These are phyloP conservation scores for Callinectes sapidus DNA, from an alignment of 2,888 invertebrate genomes.

Conservation along the genomic window DNA sequence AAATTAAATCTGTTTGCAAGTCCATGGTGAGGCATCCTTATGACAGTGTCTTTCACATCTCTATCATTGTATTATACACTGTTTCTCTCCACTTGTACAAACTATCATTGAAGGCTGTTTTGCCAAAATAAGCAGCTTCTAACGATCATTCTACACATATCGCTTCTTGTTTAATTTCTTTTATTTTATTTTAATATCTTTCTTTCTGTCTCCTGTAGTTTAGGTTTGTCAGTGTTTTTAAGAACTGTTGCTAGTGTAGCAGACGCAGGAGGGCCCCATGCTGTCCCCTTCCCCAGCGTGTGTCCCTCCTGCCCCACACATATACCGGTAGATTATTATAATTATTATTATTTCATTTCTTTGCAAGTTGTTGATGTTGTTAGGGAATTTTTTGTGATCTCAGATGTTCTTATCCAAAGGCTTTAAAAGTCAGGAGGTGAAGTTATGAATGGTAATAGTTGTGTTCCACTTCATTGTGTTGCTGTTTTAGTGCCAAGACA, in stretches of 20 bases:
- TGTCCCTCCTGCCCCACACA: slow-evolving; percentile 47
- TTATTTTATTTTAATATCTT: slow-evolving; percentile 49
- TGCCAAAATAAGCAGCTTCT: slow-evolving; percentile 68
- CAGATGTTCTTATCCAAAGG: slow-evolving; percentile 72
- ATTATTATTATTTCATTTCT: slow-evolving; percentile 60
- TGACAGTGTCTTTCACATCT: slow-evolving; percentile 71
- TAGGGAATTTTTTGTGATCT: slow-evolving; percentile 72
- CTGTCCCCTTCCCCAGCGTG: slow-evolving; percentile 53
- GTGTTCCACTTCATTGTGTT: slow-evolving; percentile 63
- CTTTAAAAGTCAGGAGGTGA: slow-evolving; percentile 72
- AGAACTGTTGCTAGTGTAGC: slow-evolving; percentile 69
- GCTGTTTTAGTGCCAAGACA: slow-evolving; percentile 71
- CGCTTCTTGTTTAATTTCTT: slow-evolving; percentile 62
- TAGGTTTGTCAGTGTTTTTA: slow-evolving; percentile 70
- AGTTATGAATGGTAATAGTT: slow-evolving; percentile 66
- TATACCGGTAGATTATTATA: slow-evolving; percentile 65
- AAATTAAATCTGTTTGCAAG: slow-evolving; percentile 68
- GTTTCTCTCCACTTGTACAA: slow-evolving; percentile 70
- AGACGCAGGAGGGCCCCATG: slow-evolving; percentile 54
- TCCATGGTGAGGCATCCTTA: slow-evolving; percentile 66
- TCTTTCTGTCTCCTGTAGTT: slow-evolving; percentile 61
- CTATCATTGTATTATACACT: slow-evolving; percentile 67
- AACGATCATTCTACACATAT: slow-evolving; percentile 70
- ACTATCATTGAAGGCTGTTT: slow-evolving; percentile 70
- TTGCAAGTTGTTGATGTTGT: slow-evolving; percentile 70